Evolutionary conservation across 1,140 invertebrate species (phyloP), one percentile per base, ranked within the genome.

Genomic region (Scaptomyza graminum): DNA sequence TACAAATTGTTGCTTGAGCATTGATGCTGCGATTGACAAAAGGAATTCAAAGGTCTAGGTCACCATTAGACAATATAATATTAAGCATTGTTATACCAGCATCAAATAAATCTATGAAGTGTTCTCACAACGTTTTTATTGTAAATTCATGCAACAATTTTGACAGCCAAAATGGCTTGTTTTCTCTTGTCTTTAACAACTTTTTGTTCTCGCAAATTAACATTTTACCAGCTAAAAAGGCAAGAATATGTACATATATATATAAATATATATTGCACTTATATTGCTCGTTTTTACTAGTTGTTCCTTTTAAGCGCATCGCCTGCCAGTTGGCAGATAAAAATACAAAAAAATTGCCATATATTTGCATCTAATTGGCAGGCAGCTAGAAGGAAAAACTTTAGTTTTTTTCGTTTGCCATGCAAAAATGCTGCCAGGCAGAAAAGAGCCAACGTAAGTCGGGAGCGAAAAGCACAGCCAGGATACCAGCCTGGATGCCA

Each of bases 321-420:
- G 22, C 9, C 16, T 44, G 44, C 16, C 44, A 56, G 44, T 15
- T 69, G 43, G 13, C 12, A 11, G 61, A 64, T 62, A 44, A 44
- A 54, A 59, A 50, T 9, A 34, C 31, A 34, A 34, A 34, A 34
- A 34, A 62, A 60, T 64, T 55, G 60, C 50, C 71, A 87, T 87
- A 82, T 69, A 85, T 85, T 87, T 85, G 82, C 82, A 87, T 85
- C 74, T 85, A 85, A 87, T 85, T 85, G 83, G 78, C 64, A 75
- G 78, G 52, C 82, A 82, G 83, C 82, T 72, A 41, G 62, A 55
- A 71, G 74, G 66, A 68, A 68, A 59, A 71, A 68, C 41, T 55
- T 65, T 34, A 64, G 15, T 25, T 51, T 37, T 44, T 63, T 31
- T 7, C 31, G 9, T 75, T 74, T 67, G 70, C 44, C 37, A 34